Evolutionary conservation across 2,888 invertebrate genomes (phyloP).

Genomic region (Ornithoptera priamus): DNA sequence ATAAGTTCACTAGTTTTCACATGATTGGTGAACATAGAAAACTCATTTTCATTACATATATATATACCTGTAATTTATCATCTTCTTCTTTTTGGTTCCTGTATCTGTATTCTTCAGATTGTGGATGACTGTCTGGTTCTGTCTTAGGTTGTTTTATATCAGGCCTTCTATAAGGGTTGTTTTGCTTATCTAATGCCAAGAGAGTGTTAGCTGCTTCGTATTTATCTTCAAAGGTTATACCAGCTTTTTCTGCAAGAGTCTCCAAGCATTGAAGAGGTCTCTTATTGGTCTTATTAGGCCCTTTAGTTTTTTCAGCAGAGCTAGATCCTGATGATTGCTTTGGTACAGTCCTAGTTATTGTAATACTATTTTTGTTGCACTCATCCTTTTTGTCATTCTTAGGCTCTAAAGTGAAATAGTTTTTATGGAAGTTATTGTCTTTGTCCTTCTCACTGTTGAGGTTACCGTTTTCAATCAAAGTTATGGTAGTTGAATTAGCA

Average conservation of each 20-base stretch:
- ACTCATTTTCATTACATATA: too few relatives aligned
- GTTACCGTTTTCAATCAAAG: conserved; percentile 65
- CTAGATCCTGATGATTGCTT: conserved; percentile 59
- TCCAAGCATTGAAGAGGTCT: conserved; percentile 84
- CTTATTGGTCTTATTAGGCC: conserved; percentile 54
- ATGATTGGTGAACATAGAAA: neutral
- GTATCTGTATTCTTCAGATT: conserved; percentile 65
- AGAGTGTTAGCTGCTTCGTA: conserved; percentile 85
- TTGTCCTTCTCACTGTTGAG: conserved; percentile 67
- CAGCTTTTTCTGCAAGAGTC: conserved; percentile 86
- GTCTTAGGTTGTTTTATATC: conserved; percentile 66
- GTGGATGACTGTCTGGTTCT: conserved; percentile 60
- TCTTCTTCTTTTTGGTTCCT: conserved; percentile 72
- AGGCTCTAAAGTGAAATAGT: conserved; percentile 69
- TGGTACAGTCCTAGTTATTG: conserved; percentile 67
- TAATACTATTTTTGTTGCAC: conserved; percentile 74
- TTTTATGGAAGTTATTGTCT: conserved; percentile 64
- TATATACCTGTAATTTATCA: conserved; percentile 66
- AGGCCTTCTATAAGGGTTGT: conserved; percentile 68
- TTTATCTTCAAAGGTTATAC: conserved; percentile 86
- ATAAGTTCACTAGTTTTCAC: neutral
- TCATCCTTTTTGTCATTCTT: conserved; percentile 75
- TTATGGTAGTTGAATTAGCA: conserved; percentile 71
- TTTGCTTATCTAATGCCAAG: conserved; percentile 83
- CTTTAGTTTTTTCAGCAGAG: conserved; percentile 59